Evolutionary conservation across 2,113 vertebrate species (phyloP).

Genomic region (Onychorhynchus coronatus): DNA sequence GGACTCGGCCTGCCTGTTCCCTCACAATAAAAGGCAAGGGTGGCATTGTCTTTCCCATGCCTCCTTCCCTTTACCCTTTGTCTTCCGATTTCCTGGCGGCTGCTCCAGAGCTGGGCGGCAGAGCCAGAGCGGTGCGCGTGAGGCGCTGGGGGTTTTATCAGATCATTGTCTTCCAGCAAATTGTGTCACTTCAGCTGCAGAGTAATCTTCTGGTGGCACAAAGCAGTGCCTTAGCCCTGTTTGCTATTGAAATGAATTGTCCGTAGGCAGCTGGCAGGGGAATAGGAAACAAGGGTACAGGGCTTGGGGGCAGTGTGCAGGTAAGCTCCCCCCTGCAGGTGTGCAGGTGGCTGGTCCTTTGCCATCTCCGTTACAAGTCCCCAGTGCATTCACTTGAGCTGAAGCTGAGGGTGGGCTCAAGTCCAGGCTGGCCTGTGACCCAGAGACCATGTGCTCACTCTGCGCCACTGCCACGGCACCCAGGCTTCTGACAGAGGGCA

Average conservation of each 20-base stretch:
- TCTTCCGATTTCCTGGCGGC: background rate
- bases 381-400: background rate
- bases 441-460: background rate
- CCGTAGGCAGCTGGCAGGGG: background rate
- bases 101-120: background rate
- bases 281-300: background rate
- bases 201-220: background rate
- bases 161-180: background rate
- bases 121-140: rapidly evolving
- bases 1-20: background rate
- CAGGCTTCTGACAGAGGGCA: background rate
- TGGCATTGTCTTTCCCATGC: background rate
- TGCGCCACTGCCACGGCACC: rapidly evolving
- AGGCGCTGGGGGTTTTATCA: background rate
- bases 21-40: background rate
- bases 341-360: background rate
- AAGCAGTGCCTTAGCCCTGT: background rate
- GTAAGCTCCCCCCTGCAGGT: background rate
- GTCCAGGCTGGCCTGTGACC: background rate
- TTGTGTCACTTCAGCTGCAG: background rate
- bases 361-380: rapidly evolving
- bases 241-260: background rate
- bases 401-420: background rate
- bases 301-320: background rate
- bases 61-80: background rate